Base-by-base conservation (phyloP, 2,113 vertebrate genomes). In the Python bivittatus region DNA sequence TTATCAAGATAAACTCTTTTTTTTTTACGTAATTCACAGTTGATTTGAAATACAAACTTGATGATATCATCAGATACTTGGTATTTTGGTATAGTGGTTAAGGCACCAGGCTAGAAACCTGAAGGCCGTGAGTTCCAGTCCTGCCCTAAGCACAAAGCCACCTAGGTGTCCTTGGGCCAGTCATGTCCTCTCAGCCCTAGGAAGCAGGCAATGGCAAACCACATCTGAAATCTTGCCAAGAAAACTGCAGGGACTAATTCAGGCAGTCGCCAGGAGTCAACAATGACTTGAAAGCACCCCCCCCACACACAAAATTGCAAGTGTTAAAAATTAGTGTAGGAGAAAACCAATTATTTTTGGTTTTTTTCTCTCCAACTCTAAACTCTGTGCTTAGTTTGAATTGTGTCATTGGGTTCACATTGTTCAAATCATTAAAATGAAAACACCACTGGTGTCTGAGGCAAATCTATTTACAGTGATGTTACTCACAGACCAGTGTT, bases 401-500 rank as follows among this genome's bases (percentile, higher is more conserved):
- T 97, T 97, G 96, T 98, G 98, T 97, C 98, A 99, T 98, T 99
- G 98, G 97, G 97, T 95, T 99, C 98, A 99, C 99, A 99, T 99
- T 99, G 99, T 97, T 96, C 96, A 98, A 98, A 98, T 98, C 98
- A 98, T 98, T 98, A 99, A 98, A 98, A 98, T 97, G 98, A 99
- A 99, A 98, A 97, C 93, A 97, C 97, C 97, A 95, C 97, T 98
- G 98, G 98, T 98, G 98, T 97, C 97, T 96, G 98, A 98, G 98
- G 98, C 98, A 98, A 98, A 99, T 99, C 98, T 99, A 98, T 99
- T 99, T 99, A 99, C 98, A 98, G 98, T 98, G 98, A 98, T 98
- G 97, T 98, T 99, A 98, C 98, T 99, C 98, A 99, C 98, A 98
- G 98, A 97, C 98, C 98, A 97, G 97, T 98, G 98, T 98, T 99